These are phyloP conservation scores for Cnemophilus loriae DNA, from an alignment of 2,113 vertebrate genomes.

Conservation along the genomic window DNA sequence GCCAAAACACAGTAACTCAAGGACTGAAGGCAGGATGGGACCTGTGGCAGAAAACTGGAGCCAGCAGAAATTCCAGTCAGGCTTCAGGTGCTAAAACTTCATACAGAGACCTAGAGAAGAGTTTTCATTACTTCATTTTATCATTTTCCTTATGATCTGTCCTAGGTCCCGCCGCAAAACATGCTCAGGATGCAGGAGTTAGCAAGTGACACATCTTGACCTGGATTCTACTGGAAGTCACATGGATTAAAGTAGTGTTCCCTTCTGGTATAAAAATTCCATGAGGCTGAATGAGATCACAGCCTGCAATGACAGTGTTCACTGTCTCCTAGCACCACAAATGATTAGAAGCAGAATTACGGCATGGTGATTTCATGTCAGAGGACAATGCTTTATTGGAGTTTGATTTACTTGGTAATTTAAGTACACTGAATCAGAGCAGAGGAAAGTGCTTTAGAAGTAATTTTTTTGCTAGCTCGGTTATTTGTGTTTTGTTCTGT, in stretches of 20 bases:
- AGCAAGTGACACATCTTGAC: background rate
- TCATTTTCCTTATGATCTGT: background rate
- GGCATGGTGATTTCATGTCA: constrained; percentile 16
- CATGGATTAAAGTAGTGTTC: background rate
- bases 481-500: background rate
- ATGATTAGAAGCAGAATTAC: constrained; percentile 17
- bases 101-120: background rate
- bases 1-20: background rate
- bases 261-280: background rate
- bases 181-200: background rate
- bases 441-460: background rate
- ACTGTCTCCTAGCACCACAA: background rate
- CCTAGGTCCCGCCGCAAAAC: background rate
- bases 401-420: constrained; percentile 36
- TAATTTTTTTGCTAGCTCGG: background rate
- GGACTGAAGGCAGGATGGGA: background rate
- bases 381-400: constrained; percentile 24
- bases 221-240: background rate
- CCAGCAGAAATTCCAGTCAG: background rate
- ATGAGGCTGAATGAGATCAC: constrained; percentile 2
- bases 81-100: background rate
- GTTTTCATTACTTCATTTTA: background rate
- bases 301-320: background rate
- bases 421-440: background rate
- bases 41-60: background rate